Evolutionary conservation across 2,113 vertebrate genomes (phyloP), one percentile per base, ranked within the genome.

Genomic region (Monopterus albus): DNA sequence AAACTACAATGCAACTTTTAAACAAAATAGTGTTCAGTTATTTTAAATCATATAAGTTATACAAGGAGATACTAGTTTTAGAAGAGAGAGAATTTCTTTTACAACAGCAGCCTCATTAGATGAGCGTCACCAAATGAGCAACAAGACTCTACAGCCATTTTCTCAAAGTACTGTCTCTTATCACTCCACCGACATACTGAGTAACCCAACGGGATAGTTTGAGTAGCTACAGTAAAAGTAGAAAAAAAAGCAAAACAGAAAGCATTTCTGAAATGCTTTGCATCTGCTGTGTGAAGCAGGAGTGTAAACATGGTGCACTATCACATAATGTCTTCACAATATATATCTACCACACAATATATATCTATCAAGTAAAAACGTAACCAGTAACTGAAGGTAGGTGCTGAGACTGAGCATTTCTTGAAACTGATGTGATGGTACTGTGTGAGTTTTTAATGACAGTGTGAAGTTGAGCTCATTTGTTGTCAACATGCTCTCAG

Each of bases 81-180:
- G 0, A 2, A 61, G 15, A 14, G 35, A 50, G 31, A 4, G 4
- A 25, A 1, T 31, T 46, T 42, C 47, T 67, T 38, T 10, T 14
- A 35, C 13, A 45, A 20, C 5, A n/a, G 20, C 6, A 15, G 12
- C 49, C 17, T 45, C 31, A 3, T 9, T 21, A 51, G 25, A 39
- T 26, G 5, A 45, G 25, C 8, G 1, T 53, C 13, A n/a, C 39
- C 35, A 33, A 36, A 59, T 56, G 51, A 46, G 51, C 35, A 51
- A 42, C 43, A 25, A 50, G 65, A 55, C n/a, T n/a, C n/a, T n/a
- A n/a, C n/a, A 55, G 51, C 31, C 17, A 36, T 47, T 72, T 71
- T 43, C 40, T 65, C 29, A 21, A 49, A 64, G 53, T 43, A 25
- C 13, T 20, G 6, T 55, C 51, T 29, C 26, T 38, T 40, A 38